A percentile compares a stretch with the other conserved stretches of the same genome.
Conservation (phyloP, 2,113 vertebrate species). For the Xenus cinereus region DNA sequence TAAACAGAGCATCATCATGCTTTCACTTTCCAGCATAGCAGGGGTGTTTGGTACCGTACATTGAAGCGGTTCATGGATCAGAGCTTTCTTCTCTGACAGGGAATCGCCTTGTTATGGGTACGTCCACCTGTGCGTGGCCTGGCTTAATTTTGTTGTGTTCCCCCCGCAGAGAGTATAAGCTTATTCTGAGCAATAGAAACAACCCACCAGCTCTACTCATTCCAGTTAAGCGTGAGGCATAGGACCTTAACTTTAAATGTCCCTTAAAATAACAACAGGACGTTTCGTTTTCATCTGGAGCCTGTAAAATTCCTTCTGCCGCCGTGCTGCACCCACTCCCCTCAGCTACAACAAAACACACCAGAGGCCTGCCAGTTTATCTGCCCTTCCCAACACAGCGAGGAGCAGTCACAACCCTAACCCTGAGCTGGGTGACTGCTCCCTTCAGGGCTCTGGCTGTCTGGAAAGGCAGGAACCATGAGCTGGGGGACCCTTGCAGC, state of each 20-base stretch:
- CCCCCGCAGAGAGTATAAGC: not conserved
- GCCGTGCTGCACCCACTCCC: not conserved
- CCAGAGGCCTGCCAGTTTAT: not conserved
- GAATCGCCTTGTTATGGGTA: not conserved
- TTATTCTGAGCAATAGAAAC: not conserved
- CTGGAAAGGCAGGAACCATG: not conserved
- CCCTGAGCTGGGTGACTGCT: not conserved
- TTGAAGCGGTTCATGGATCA: not conserved
- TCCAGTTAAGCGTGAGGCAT: not conserved
- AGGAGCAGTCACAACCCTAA: not conserved
- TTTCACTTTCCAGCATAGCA: not conserved
- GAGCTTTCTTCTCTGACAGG: not conserved
- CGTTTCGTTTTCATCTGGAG: not conserved
- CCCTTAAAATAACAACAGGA: not conserved
- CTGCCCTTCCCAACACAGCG: not conserved
- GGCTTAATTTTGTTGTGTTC: not conserved
- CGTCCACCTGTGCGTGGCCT: accelerated
- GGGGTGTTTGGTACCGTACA: accelerated
- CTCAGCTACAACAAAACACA: not conserved
- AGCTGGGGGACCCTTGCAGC: not conserved
- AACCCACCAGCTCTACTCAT: not conserved
- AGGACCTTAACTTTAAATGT: not conserved
- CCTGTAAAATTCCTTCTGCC: not conserved
- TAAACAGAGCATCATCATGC: not conserved
- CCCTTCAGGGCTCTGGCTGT: not conserved